A percentile compares a stretch with the other conserved stretches of the same genome.
Evolutionary conservation across 2,797 vertebrate species (phyloP).

Genomic region (Siniperca undulata): DNA sequence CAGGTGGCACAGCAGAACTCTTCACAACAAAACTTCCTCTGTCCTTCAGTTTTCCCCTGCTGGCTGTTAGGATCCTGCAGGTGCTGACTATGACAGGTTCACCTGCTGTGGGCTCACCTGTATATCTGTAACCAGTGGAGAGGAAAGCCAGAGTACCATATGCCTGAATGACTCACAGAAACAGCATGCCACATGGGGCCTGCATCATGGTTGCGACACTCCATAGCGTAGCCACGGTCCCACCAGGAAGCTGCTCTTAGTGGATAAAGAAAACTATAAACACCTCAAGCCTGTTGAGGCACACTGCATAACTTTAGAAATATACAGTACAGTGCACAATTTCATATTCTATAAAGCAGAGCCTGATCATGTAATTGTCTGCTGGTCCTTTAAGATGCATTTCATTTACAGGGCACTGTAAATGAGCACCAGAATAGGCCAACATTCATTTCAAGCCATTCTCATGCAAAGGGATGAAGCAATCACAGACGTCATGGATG

Average conservation of each 20-base stretch:
- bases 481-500: slow-evolving; percentile 77
- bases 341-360: slow-evolving; percentile 26
- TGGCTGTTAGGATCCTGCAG: slow-evolving; percentile 71
- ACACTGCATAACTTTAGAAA: slow-evolving; percentile 12
- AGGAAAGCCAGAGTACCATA: slow-evolving; percentile 70
- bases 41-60: slow-evolving; percentile 68
- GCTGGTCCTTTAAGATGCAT: slow-evolving; percentile 50
- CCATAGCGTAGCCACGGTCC: slow-evolving; percentile 57
- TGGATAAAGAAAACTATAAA: slow-evolving; percentile 36
- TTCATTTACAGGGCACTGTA: slow-evolving; percentile 46
- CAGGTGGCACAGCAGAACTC: slow-evolving; percentile 58
- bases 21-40: slow-evolving; percentile 63
- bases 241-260: slow-evolving; percentile 55
- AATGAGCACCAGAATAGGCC: slow-evolving; percentile 51
- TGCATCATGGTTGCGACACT: slow-evolving; percentile 65
- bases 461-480: slow-evolving; percentile 78
- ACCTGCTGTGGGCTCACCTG: slow-evolving; percentile 77
- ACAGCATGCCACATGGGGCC: slow-evolving; percentile 68
- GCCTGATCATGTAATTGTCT: slow-evolving; percentile 44
- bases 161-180: slow-evolving; percentile 74
- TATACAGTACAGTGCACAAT: slow-evolving; percentile 1
- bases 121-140: slow-evolving; percentile 71
- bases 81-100: slow-evolving; percentile 77
- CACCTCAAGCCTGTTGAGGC: slow-evolving; percentile 23
- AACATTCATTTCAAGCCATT: slow-evolving; percentile 65